Evolutionary conservation across 2,888 invertebrate species (phyloP).

Genomic region (Amphimallon solstitiale): DNA sequence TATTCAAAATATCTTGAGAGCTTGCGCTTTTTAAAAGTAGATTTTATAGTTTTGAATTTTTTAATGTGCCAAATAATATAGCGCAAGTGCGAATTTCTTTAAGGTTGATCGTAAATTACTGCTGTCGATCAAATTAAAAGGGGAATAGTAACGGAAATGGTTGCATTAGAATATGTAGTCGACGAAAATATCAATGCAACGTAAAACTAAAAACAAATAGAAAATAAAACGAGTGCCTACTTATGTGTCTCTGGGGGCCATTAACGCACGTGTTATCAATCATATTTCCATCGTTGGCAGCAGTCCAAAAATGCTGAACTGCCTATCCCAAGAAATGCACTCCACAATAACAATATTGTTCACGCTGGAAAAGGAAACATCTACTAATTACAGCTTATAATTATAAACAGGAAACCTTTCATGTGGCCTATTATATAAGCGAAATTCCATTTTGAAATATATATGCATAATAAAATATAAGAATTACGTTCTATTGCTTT

Average conservation of each 20-base stretch:
- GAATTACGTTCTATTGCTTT: too few species aligned
- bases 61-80: too few species aligned
- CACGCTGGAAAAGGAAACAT: not conserved
- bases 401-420: not conserved
- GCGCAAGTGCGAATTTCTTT: too few species aligned
- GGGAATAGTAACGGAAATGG: not conserved
- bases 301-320: conserved; percentile 12
- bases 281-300: conserved; percentile 23
- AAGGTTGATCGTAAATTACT: conserved; percentile 11
- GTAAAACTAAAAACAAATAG: conserved; percentile 4
- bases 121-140: not conserved
- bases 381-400: conserved; percentile 11
- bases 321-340: conserved; percentile 16
- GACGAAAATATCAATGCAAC: conserved; percentile 1
- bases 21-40: too few species aligned
- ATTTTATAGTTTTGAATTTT: too few species aligned
- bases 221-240: conserved; percentile 6
- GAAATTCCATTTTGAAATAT: too few species aligned
- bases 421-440: too few species aligned
- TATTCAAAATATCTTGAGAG: too few species aligned
- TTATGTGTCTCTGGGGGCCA: conserved; percentile 20
- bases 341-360: not conserved
- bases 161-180: not conserved
- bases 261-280: conserved; percentile 31
- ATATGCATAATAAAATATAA: too few species aligned